Conservation (phyloP, 2,113 vertebrate genomes). For the Zapornia atra region DNA sequence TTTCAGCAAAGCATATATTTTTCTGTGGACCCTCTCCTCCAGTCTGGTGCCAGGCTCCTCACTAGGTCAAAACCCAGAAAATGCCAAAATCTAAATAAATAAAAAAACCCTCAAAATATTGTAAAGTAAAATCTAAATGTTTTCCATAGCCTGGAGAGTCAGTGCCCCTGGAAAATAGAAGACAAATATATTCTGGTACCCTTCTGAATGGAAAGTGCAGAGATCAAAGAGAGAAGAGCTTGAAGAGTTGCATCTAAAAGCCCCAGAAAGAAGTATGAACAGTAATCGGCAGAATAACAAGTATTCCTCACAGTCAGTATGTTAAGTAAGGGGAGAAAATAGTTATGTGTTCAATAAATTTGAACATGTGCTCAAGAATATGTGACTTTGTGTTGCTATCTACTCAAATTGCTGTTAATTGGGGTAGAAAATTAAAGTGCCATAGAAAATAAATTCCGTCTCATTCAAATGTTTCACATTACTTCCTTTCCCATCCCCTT, state of each 20-base stretch:
- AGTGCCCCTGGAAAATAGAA: not conserved
- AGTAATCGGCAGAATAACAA: not conserved
- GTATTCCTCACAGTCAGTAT: not conserved
- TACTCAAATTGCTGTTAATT: not conserved
- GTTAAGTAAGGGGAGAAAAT: not conserved
- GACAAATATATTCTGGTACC: not conserved
- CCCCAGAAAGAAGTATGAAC: not conserved
- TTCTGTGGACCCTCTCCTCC: not conserved
- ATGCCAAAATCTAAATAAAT: not conserved
- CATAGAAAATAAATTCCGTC: not conserved
- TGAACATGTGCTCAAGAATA: not conserved
- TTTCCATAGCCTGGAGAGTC: not conserved
- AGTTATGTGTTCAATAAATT: not conserved
- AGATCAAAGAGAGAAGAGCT: not conserved
- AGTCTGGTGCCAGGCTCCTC: not conserved
- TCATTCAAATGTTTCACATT: not conserved
- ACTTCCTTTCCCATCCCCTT: not conserved
- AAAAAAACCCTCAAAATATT: too few relatives aligned
- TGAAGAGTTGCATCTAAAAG: not conserved
- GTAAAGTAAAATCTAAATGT: not conserved
- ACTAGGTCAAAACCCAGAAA: not conserved
- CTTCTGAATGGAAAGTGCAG: not conserved
- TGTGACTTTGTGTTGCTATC: not conserved
- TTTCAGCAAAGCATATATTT: not conserved
- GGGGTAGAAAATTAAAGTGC: not conserved